Conservation (phyloP, 1,140 invertebrate species). For the Drosophila grimshawi region DNA sequence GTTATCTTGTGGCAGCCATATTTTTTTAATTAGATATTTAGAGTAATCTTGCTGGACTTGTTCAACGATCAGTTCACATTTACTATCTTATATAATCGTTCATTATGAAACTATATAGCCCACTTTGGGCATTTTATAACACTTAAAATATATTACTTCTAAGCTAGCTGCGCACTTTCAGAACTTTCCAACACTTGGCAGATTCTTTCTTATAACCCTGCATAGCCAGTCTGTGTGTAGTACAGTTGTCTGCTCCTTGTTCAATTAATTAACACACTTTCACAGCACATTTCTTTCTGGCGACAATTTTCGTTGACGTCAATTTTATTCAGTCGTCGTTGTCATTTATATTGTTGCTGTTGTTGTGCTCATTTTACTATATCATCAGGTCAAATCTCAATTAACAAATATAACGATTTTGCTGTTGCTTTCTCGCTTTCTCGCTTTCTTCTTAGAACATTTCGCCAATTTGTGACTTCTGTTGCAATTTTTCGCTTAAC, state of each 20-base stretch:
- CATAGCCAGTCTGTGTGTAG: slow-evolving; percentile 19
- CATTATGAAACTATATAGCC: no score
- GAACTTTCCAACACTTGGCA: slow-evolving; percentile 13
- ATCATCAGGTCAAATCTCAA: slow-evolving; percentile 82
- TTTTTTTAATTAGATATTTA: no score
- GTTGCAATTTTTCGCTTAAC: slow-evolving; percentile 66
- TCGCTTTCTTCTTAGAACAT: slow-evolving; percentile 46
- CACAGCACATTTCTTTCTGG: slow-evolving; percentile 72
- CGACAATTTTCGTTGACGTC: slow-evolving; percentile 74
- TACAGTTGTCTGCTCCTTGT: slow-evolving; percentile 37
- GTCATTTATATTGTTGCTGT: slow-evolving; percentile 40
- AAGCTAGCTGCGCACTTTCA: no score
- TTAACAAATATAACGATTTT: slow-evolving; percentile 80
- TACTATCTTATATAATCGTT: no score
- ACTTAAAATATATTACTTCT: no score
- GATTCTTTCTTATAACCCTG: slow-evolving; percentile 13
- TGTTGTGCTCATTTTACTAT: slow-evolving; percentile 76
- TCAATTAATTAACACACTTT: slow-evolving; percentile 81
- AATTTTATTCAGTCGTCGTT: slow-evolving; percentile 55
- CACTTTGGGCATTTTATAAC: no score
- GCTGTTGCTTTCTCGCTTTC: slow-evolving; percentile 64
- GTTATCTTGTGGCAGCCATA: not conserved
- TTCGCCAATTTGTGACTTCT: slow-evolving; percentile 33
- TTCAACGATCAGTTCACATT: no score
- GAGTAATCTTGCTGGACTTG: no score